Percentiles rank a stretch among this genome's conserved stretches.
Conservation (phyloP, 2,113 vertebrate species). For the Trachemys scripta region DNA sequence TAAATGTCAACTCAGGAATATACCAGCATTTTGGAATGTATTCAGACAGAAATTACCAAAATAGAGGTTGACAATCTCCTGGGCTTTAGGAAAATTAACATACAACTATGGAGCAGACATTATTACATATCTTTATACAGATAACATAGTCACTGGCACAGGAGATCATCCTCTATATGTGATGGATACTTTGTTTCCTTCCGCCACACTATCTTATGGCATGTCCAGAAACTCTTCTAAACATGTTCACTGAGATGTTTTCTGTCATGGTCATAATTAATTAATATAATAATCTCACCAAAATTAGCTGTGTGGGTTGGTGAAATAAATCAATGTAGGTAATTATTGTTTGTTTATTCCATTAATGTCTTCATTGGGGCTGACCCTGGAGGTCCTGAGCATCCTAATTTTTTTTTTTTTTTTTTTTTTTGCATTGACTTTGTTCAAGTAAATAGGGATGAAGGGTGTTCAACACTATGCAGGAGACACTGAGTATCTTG, state of each 20-base stretch:
- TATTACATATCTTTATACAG: not conserved
- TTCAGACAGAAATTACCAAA: not conserved
- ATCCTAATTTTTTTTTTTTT: not conserved
- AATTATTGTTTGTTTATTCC: not conserved
- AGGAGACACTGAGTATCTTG: not conserved
- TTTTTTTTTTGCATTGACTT: not conserved
- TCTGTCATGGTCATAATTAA: not conserved
- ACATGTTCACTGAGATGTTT: not conserved
- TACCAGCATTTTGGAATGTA: not conserved
- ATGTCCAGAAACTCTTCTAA: not conserved
- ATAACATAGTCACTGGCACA: not conserved
- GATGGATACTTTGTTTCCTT: not conserved
- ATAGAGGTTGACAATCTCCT: not conserved
- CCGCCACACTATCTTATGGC: not conserved
- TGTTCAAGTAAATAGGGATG: not conserved
- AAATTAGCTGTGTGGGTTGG: not conserved
- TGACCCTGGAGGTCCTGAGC: not conserved
- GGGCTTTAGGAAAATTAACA: not conserved
- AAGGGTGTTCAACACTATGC: not conserved
- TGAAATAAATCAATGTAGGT: fast-evolving
- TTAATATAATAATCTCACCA: not conserved
- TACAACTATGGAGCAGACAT: not conserved
- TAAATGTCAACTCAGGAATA: not conserved
- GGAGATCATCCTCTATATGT: not conserved
- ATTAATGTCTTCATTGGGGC: fast-evolving